phyloP scores from a whole-genome alignment of 2,888 invertebrate species.

The Habroteleia sp. region DNA sequence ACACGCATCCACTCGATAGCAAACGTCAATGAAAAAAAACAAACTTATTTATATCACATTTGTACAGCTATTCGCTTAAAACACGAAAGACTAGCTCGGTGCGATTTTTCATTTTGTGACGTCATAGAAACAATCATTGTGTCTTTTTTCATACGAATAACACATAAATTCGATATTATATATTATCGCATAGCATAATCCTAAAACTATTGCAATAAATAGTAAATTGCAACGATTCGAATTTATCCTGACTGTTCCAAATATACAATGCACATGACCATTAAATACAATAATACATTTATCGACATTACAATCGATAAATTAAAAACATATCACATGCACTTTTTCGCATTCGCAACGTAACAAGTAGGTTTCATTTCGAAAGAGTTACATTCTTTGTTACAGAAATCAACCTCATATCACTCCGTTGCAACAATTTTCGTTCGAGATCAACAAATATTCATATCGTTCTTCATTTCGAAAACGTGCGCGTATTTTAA shows the following conservation, averaged over 20 bases:
- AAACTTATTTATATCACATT: slow-evolving; percentile 75
- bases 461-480: slow-evolving; percentile 20
- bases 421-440: slow-evolving; percentile 5
- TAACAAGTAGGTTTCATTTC: slow-evolving; percentile 15
- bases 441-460: slow-evolving; percentile 20
- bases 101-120: slow-evolving; percentile 50
- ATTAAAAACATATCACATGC: slow-evolving; percentile 48
- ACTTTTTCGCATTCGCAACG: slow-evolving; percentile 21
- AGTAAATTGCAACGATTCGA: slow-evolving; percentile 37
- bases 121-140: slow-evolving; percentile 44
- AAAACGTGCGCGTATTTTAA: neutral
- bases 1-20: slow-evolving; percentile 19
- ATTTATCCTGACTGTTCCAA: slow-evolving; percentile 19
- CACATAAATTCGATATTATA: slow-evolving; percentile 32
- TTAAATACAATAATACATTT: slow-evolving; percentile 39
- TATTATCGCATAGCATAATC: slow-evolving; percentile 37
- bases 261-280: slow-evolving; percentile 15
- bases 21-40: slow-evolving; percentile 49
- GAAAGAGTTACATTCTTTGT: slow-evolving; percentile 8
- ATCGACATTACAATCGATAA: slow-evolving; percentile 24
- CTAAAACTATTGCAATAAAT: slow-evolving; percentile 56
- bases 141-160: slow-evolving; percentile 29
- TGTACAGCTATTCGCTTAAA: slow-evolving; percentile 74
- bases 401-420: slow-evolving; percentile 11
- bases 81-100: slow-evolving; percentile 76